phyloP scores from a whole-genome alignment of 2,113 vertebrate genomes.

The Epinephelus cyanopodus region DNA sequence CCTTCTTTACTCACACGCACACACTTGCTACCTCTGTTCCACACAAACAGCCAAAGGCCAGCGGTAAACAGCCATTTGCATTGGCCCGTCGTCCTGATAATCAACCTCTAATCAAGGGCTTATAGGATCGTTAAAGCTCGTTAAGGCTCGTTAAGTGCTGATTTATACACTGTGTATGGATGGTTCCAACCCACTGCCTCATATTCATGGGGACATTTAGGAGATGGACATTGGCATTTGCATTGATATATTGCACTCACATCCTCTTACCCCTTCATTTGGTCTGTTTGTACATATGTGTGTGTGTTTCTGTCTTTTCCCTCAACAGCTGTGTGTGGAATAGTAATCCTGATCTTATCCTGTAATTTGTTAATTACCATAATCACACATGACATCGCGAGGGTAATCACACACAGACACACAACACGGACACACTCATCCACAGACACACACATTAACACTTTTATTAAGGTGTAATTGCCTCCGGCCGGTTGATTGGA shows the following conservation, averaged over 20 bases:
- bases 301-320: background rate
- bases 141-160: constrained; percentile 61
- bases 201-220: constrained; percentile 67
- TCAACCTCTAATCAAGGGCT: constrained; percentile 70
- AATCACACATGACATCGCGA: constrained; percentile 58
- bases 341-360: constrained; percentile 56
- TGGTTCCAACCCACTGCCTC: constrained; percentile 50
- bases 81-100: constrained; percentile 54
- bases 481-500: constrained; percentile 33
- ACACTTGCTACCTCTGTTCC: background rate
- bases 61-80: constrained; percentile 59
- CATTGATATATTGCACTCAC: constrained; percentile 59
- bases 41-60: constrained; percentile 49
- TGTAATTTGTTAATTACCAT: constrained; percentile 72
- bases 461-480: constrained; percentile 43
- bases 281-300: background rate
- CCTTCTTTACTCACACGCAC: constrained; percentile 4
- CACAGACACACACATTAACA: background rate
- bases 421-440: background rate
- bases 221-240: constrained; percentile 63
- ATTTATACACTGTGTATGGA: constrained; percentile 76
- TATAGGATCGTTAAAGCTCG: constrained; percentile 60
- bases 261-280: constrained; percentile 26
- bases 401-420: constrained; percentile 43
- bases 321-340: constrained; percentile 60